phyloP scores from a whole-genome alignment of 2,888 invertebrate genomes.

The Patella ulyssiponensis region DNA sequence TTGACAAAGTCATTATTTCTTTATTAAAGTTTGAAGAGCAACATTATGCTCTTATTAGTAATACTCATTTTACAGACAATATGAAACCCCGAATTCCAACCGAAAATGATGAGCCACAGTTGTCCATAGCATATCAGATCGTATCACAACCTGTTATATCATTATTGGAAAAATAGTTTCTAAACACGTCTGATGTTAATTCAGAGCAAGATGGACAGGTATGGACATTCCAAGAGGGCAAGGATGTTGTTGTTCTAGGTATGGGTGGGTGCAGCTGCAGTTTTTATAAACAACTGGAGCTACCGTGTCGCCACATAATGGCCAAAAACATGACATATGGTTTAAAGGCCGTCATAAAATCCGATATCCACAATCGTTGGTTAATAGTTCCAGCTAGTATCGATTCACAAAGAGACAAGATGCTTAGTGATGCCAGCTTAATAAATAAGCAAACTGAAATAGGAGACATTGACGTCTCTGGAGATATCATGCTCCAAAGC shows the following conservation, averaged over 20 bases:
- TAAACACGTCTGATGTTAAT: not conserved
- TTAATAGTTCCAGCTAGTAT: not conserved
- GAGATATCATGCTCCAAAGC: too few species aligned
- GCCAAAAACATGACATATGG: not conserved
- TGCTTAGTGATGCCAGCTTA: too few species aligned
- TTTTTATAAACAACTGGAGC: not conserved
- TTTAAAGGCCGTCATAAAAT: not conserved
- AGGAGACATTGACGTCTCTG: too few species aligned
- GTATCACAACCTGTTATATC: not conserved
- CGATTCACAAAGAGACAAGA: not conserved
- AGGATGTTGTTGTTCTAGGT: not conserved
- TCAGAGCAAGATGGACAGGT: not conserved
- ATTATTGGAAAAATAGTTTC: not conserved
- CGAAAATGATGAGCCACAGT: not conserved
- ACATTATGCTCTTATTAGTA: not conserved
- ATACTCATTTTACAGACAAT: not conserved
- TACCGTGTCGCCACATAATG: not conserved
- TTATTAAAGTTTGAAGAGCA: constrained; percentile 1
- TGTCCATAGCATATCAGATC: not conserved
- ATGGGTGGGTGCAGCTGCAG: not conserved
- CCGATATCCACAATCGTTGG: constrained; percentile 1
- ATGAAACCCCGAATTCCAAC: not conserved
- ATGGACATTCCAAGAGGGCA: not conserved
- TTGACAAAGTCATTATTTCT: not conserved
- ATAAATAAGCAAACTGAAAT: too few species aligned